Conservation (phyloP, 1,140 invertebrate genomes). For the Gryon sp. region DNA sequence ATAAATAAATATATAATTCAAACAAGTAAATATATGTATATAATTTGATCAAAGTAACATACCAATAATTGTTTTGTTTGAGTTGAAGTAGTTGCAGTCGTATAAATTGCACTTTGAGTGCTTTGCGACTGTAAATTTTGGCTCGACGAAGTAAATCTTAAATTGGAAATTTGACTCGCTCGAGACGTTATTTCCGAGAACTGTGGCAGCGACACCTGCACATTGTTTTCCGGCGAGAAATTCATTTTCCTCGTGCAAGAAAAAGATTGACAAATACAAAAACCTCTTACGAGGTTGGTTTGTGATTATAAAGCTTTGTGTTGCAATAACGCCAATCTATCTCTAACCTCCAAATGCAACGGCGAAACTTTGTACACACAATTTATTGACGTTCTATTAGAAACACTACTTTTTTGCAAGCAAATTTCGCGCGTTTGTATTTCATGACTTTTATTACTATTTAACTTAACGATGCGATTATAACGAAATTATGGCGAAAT, state of each 20-base stretch:
- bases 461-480: conserved; percentile 3
- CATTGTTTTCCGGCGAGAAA: conserved; percentile 67
- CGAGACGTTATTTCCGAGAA: conserved; percentile 73
- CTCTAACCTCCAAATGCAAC: conserved; percentile 44
- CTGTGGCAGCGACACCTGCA: conserved; percentile 71
- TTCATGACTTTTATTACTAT: conserved; percentile 14
- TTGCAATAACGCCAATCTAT: conserved; percentile 40
- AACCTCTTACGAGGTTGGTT: no score
- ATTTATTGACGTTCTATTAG: background rate
- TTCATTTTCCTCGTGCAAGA: conserved; percentile 75
- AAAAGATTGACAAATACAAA: no score
- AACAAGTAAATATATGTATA: no score
- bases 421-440: background rate
- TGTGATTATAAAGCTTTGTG: no score
- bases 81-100: conserved; percentile 64
- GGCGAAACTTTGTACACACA: background rate
- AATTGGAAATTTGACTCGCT: conserved; percentile 59
- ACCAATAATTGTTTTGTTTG: conserved; percentile 71
- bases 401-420: conserved; percentile 5
- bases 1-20: no score
- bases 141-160: conserved; percentile 61
- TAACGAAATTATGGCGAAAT: conserved; percentile 1
- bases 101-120: conserved; percentile 68
- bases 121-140: conserved; percentile 59
- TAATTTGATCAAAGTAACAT: no score